Percentiles rank a stretch among this genome's conserved stretches.
These are phyloP conservation scores for Formica selysi DNA, from an alignment of 1,140 invertebrate genomes.

Conservation along the genomic window DNA sequence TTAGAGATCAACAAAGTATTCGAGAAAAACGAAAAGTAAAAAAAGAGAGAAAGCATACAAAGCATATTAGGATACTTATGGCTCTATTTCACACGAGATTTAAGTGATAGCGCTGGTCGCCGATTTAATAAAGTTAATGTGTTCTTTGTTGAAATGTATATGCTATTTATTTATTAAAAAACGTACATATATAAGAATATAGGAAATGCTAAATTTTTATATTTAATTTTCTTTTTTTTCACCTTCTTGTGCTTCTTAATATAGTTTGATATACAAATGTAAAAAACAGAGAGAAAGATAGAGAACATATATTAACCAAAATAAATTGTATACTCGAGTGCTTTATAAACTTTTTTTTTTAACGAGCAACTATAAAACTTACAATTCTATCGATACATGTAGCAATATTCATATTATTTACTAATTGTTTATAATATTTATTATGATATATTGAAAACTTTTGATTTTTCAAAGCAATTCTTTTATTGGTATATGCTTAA, in stretches of 20 bases:
- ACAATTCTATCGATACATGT: slow-evolving; percentile 31
- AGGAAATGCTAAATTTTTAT: slow-evolving; percentile 29
- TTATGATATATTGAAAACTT: background rate
- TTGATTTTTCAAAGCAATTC: slow-evolving; percentile 18
- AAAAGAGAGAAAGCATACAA: slow-evolving; percentile 35
- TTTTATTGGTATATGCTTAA: background rate
- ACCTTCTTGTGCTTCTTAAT: slow-evolving; percentile 40
- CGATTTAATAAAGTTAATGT: slow-evolving; percentile 52
- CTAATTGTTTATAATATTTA: slow-evolving; percentile 33
- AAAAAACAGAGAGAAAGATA: background rate
- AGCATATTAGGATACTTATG: slow-evolving; percentile 46
- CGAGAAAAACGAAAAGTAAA: slow-evolving; percentile 10
- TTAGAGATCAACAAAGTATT: slow-evolving; percentile 59
- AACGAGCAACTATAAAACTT: slow-evolving; percentile 23
- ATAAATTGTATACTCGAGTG: slow-evolving; percentile 11
- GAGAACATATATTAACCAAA: slow-evolving; percentile 36
- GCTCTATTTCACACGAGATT: slow-evolving; percentile 57
- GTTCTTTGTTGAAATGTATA: slow-evolving; percentile 48
- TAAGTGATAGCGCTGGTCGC: slow-evolving; percentile 70
- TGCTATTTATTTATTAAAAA: slow-evolving; percentile 52
- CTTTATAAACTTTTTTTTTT: slow-evolving; percentile 31
- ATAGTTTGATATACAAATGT: slow-evolving; percentile 3
- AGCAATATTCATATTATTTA: slow-evolving; percentile 4
- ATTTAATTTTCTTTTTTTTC: slow-evolving; percentile 45
- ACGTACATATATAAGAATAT: background rate